These are phyloP conservation scores for Sander vitreus DNA, from an alignment of 2,113 vertebrate species.

Conservation along the genomic window DNA sequence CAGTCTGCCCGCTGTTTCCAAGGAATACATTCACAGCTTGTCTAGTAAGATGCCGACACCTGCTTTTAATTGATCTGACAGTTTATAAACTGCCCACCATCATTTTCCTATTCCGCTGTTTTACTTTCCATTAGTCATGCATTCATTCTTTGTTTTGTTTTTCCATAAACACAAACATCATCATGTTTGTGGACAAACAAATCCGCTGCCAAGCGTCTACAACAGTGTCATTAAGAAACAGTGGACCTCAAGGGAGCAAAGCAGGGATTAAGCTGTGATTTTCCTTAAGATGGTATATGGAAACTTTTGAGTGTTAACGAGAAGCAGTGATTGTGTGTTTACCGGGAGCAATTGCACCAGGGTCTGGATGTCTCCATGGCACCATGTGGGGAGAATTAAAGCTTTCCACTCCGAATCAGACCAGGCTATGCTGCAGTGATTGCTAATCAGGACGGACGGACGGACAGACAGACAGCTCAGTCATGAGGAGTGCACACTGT, in stretches of 20 bases:
- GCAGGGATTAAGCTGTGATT: slow-evolving; percentile 36
- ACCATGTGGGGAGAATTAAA: slow-evolving; percentile 68
- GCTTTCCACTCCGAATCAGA: slow-evolving; percentile 60
- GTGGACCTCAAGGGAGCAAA: slow-evolving; percentile 32
- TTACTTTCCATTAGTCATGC: slow-evolving; percentile 53
- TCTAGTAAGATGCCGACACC: slow-evolving; percentile 15
- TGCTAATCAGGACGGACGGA: slow-evolving; percentile 64
- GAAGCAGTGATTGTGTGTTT: slow-evolving; percentile 66
- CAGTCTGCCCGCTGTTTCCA: neutral
- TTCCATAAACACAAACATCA: slow-evolving; percentile 42
- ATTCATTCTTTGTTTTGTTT: neutral
- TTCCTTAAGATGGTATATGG: slow-evolving; percentile 45
- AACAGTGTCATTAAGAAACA: slow-evolving; percentile 24
- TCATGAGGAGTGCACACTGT: slow-evolving; percentile 56
- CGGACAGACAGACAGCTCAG: slow-evolving; percentile 32
- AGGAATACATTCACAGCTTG: slow-evolving; percentile 2
- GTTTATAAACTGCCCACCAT: slow-evolving; percentile 23
- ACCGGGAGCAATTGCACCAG: slow-evolving; percentile 38
- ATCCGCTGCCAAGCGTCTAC: slow-evolving; percentile 39
- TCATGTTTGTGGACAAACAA: slow-evolving; percentile 65
- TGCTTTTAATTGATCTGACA: slow-evolving; percentile 45
- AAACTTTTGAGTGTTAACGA: slow-evolving; percentile 71
- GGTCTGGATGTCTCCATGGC: slow-evolving; percentile 37
- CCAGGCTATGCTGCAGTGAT: slow-evolving; percentile 29
- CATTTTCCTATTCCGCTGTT: slow-evolving; percentile 25